Base-by-base conservation (phyloP, 2,113 vertebrate genomes). In the Ceyx melanurus region DNA sequence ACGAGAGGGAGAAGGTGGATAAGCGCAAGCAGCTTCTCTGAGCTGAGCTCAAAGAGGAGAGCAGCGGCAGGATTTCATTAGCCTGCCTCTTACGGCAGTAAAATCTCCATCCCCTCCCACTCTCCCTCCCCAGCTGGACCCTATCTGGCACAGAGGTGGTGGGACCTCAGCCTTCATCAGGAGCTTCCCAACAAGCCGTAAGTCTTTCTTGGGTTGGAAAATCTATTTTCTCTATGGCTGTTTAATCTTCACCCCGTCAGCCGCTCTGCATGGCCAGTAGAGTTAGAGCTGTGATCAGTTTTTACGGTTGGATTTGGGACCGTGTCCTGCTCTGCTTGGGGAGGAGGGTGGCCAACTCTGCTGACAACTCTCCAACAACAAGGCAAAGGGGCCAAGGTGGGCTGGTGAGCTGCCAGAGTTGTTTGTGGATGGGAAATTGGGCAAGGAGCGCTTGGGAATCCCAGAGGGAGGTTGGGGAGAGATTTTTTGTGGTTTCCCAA, bases 31-130 rank as follows among this genome's bases (percentile, higher is more conserved):
- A 0, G 79, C 57, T 86, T 58, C 65, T 87, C 57, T 1, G 25
- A 84, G 64, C 84, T 21, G 43, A 79, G 46, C 37, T 92, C 53
- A 2, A 23, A 68, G 64, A 42, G 75, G 58, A 85, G 60, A 89
- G 51, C 67, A 23, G 91, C 16, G 0, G 61, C 68, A 71, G 90
- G 85, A 80, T 91, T 91, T 70, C 82, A 4, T 80, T 76, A 75
- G 84, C 62, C 89, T 95, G 93, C 95, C 94, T 92, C 85, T 94
- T 94, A 96, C 95, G 90, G 92, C 88, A 95, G 93, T 91, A 92
- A 82, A 95, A 75, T 7, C 79, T 95, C 75, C 94, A 91, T 93
- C 66, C 81, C 93, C 94, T 88, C 93, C 94, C 85, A 95, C 87
- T 0, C 22, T 94, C 75, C 90, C 76, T 95, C 88, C 68, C 64